These are phyloP conservation scores for Tarsius wallacei DNA, from an alignment of 2,797 vertebrate species.

Conservation along the genomic window DNA sequence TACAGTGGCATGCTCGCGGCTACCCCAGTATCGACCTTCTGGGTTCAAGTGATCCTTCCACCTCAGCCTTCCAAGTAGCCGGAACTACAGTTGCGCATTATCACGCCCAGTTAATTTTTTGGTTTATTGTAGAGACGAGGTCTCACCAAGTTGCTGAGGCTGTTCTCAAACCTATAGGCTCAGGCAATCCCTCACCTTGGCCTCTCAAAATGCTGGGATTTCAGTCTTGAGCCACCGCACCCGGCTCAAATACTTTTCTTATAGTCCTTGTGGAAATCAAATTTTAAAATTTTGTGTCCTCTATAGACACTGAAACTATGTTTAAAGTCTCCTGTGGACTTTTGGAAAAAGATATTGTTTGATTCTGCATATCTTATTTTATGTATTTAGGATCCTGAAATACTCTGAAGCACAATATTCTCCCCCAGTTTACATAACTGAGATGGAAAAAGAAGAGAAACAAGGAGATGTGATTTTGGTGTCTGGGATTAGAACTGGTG, in stretches of 20 bases:
- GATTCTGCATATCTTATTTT: constrained; percentile 55
- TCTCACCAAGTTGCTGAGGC: background rate
- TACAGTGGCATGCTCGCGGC: background rate
- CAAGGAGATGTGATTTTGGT: constrained; percentile 90
- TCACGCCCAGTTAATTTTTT: background rate
- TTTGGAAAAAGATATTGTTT: constrained; percentile 48
- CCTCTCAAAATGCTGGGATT: background rate
- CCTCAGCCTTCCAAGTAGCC: background rate
- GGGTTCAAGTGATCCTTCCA: background rate
- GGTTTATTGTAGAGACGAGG: background rate
- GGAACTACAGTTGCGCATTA: fast-evolving
- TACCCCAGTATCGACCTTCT: fast-evolving
- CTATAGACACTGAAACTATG: background rate
- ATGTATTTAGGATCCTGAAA: constrained; percentile 89
- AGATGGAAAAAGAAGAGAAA: constrained; percentile 89
- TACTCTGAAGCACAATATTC: constrained; percentile 89
- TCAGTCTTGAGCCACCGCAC: background rate
- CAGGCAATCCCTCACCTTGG: background rate
- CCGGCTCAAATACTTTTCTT: background rate
- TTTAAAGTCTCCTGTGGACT: constrained; percentile 16
- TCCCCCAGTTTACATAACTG: constrained; percentile 86
- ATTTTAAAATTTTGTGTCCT: background rate
- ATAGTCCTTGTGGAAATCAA: constrained; percentile 12
- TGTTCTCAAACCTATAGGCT: background rate
- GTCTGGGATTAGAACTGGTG: constrained; percentile 89